A percentile compares a stretch with the other conserved stretches of the same genome.
These are phyloP conservation scores for Hoplias malabaricus DNA, from an alignment of 2,113 vertebrate species.

Conservation along the genomic window DNA sequence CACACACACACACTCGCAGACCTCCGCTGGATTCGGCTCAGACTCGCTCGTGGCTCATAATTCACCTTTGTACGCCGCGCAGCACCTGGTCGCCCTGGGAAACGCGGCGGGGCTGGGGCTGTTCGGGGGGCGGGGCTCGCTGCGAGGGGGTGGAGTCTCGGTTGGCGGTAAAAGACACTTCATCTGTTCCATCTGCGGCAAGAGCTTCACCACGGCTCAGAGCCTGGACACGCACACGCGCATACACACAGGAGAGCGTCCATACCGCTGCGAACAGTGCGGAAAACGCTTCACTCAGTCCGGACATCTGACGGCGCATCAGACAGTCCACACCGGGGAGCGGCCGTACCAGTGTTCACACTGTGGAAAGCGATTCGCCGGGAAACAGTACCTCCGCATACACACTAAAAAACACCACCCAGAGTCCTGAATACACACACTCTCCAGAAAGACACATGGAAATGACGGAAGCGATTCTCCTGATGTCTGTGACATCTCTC, in stretches of 20 bases:
- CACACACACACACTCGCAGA: slow-evolving; percentile 22
- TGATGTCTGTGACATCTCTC: no score
- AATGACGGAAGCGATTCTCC: no score
- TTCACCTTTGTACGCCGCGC: slow-evolving; percentile 36
- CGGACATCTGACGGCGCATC: slow-evolving; percentile 68
- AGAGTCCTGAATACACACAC: background rate
- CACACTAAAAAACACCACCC: slow-evolving; percentile 57
- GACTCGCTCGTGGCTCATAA: slow-evolving; percentile 24
- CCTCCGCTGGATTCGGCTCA: slow-evolving; percentile 7
- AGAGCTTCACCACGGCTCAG: slow-evolving; percentile 51
- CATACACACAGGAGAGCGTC: slow-evolving; percentile 39
- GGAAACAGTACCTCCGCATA: slow-evolving; percentile 75
- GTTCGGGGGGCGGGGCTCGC: slow-evolving; percentile 29
- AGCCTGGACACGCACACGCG: slow-evolving; percentile 51
- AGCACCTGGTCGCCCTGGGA: slow-evolving; percentile 44
- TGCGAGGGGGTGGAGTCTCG: slow-evolving; percentile 1
- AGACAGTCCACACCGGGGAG: slow-evolving; percentile 75
- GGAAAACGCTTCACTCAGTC: slow-evolving; percentile 69
- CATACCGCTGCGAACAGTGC: slow-evolving; percentile 52
- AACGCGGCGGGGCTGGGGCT: slow-evolving; percentile 38
- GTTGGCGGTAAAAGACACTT: slow-evolving; percentile 39
- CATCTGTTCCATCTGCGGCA: slow-evolving; percentile 49
- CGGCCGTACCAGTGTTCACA: slow-evolving; percentile 68
- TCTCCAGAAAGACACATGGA: no score
- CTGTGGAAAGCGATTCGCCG: slow-evolving; percentile 73